phyloP scores from a whole-genome alignment of 1,140 invertebrate genomes.

The Brachystomella parvula region DNA sequence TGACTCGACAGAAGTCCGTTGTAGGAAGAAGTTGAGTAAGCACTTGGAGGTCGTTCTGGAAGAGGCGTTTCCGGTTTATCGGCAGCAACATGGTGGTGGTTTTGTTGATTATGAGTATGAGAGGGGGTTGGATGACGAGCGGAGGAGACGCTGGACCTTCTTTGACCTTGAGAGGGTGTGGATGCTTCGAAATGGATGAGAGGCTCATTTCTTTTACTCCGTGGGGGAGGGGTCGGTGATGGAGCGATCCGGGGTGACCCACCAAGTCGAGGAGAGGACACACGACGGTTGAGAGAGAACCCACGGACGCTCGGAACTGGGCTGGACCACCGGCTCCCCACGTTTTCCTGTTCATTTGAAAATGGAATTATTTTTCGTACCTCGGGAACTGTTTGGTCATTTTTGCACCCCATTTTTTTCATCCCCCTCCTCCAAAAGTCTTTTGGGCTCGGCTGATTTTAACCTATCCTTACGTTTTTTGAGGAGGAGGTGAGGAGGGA shows the following conservation, averaged over 20 bases:
- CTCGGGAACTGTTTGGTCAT: not conserved
- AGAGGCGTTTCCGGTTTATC: not conserved
- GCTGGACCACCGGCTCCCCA: constrained; percentile 37
- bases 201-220: constrained; percentile 27
- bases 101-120: not conserved
- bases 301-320: constrained; percentile 35
- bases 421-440: no score
- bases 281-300: constrained; percentile 33
- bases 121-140: constrained; percentile 13
- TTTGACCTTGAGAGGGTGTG: not conserved
- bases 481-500: no score
- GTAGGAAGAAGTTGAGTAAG: constrained; percentile 13
- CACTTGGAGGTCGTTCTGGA: not conserved
- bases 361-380: not conserved
- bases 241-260: constrained; percentile 36
- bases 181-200: constrained; percentile 19
- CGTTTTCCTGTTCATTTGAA: constrained; percentile 26
- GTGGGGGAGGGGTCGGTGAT: constrained; percentile 32
- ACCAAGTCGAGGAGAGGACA: constrained; percentile 36
- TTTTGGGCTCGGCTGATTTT: no score
- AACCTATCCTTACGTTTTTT: no score
- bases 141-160: constrained; percentile 2
- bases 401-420: no score
- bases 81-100: not conserved
- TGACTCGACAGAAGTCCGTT: constrained; percentile 27